Evolutionary conservation across 2,113 vertebrate species (phyloP).

Genomic region (Mus spicilegus): DNA sequence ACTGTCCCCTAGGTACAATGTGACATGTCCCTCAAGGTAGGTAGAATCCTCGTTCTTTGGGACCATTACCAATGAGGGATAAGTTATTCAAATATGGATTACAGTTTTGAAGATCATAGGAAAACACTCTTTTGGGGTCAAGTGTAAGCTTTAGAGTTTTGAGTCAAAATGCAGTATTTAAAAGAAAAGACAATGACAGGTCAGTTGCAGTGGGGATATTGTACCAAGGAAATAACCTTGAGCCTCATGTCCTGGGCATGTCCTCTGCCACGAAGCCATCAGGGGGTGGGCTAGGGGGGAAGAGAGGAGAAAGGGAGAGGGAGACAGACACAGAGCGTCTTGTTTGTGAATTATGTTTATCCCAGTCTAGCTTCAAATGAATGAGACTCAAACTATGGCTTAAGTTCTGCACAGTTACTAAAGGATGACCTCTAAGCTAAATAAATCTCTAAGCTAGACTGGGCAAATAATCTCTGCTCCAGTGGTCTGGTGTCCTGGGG

Average conservation of each 20-base stretch:
- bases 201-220: not conserved
- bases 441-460: too few species aligned
- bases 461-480: too few species aligned
- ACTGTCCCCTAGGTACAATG: not conserved
- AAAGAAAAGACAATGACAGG: not conserved
- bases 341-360: too few species aligned
- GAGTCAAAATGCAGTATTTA: slow-evolving; percentile 42
- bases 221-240: not conserved
- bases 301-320: too few species aligned
- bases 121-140: slow-evolving; percentile 24
- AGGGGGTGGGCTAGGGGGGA: not conserved
- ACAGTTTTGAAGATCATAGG: not conserved
- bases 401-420: too few species aligned
- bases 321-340: too few species aligned
- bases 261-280: not conserved
- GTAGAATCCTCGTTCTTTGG: not conserved
- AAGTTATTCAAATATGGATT: slow-evolving; percentile 8
- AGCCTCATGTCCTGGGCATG: too few species aligned
- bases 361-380: too few species aligned
- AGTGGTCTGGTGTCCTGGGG: too few species aligned
- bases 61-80: not conserved
- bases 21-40: slow-evolving; percentile 7
- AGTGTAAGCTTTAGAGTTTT: slow-evolving; percentile 16
- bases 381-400: too few species aligned
- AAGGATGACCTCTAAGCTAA: too few species aligned